phyloP scores from a whole-genome alignment of 2,888 invertebrate genomes.

The Eurois occulta region DNA sequence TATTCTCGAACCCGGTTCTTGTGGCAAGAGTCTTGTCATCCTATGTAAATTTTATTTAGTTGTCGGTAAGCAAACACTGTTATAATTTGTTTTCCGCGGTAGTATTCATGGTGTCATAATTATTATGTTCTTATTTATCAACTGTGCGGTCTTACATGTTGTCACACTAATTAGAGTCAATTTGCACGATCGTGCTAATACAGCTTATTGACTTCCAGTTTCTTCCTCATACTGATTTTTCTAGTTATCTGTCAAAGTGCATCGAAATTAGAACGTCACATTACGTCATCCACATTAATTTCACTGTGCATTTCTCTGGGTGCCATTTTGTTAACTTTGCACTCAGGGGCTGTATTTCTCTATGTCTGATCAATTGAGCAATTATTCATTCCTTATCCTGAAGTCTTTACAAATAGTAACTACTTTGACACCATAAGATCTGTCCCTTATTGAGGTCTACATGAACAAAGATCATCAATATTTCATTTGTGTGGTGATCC shows the following conservation, averaged over 20 bases:
- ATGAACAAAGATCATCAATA: background rate
- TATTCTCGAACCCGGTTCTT: background rate
- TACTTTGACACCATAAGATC: background rate
- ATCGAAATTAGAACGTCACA: background rate
- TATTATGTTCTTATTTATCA: constrained; percentile 5
- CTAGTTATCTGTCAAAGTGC: background rate
- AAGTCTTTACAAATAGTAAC: background rate
- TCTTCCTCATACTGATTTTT: background rate
- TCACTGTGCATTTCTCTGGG: background rate
- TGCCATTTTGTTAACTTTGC: background rate
- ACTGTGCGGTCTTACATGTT: background rate
- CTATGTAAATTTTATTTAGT: constrained; percentile 25
- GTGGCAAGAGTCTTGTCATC: constrained; percentile 13
- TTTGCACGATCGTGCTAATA: constrained; percentile 31
- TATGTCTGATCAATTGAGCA: background rate
- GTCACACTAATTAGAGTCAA: constrained; percentile 29
- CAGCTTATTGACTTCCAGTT: constrained; percentile 1
- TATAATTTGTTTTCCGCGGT: constrained; percentile 16
- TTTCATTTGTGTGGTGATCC: background rate
- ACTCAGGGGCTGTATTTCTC: background rate
- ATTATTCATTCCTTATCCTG: background rate
- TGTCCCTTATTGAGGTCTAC: background rate
- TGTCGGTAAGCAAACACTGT: constrained; percentile 20
- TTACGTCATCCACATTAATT: background rate
- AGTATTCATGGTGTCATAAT: constrained; percentile 18